Conservation (phyloP, 1,140 invertebrate genomes). For the Gryllus bimaculatus region DNA sequence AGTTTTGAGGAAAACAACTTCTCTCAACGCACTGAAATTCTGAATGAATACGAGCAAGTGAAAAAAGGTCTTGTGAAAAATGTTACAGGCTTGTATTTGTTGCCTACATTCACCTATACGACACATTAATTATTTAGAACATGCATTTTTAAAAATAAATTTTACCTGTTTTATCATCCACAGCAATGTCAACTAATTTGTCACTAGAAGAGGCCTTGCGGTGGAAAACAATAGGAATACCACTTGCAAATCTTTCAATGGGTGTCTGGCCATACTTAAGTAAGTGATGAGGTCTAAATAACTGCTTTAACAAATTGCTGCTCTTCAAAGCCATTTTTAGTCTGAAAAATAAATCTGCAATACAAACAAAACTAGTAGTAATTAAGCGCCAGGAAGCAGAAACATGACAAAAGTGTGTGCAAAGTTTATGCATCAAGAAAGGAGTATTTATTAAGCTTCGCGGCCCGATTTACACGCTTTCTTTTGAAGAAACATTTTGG, state of each 20-base stretch:
- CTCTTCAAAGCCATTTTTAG: neutral
- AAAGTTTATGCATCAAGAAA: no score
- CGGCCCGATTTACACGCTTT: no score
- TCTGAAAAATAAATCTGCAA: neutral
- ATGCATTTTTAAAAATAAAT: conserved; percentile 7
- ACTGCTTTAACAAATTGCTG: neutral
- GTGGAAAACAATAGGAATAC: neutral
- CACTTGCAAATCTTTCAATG: neutral
- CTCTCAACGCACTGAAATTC: neutral
- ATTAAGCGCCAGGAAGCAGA: no score
- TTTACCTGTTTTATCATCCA: conserved; percentile 32
- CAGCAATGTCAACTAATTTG: conserved; percentile 30
- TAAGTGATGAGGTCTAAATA: neutral
- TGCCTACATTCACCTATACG: neutral
- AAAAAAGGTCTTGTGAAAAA: neutral
- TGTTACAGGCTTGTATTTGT: neutral
- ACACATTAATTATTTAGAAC: conserved; percentile 16
- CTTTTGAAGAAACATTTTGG: no score
- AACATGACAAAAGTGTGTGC: no score
- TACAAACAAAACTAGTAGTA: neutral
- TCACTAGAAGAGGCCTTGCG: conserved; percentile 23
- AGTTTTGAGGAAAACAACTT: neutral
- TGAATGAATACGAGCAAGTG: neutral
- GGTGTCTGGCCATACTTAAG: neutral
- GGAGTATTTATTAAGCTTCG: no score